Evolutionary conservation across 2,113 vertebrate genomes (phyloP).

Genomic region (Indri indri): DNA sequence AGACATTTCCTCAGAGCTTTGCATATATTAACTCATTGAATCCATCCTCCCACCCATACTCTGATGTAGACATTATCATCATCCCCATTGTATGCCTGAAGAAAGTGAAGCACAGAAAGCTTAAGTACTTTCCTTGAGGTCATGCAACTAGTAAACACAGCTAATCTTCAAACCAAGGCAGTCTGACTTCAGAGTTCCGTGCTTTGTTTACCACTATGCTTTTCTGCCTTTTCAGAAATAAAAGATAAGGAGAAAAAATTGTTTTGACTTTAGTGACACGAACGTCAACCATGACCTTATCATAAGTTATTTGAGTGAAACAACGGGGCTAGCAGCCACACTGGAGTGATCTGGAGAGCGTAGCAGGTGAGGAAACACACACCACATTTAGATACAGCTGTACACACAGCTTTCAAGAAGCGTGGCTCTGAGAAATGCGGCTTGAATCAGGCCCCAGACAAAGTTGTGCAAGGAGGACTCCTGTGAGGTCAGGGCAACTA

Average conservation of each 20-base stretch:
- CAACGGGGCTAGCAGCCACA: neutral
- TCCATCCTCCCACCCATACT: accelerated
- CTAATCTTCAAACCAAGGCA: neutral
- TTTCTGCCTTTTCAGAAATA: neutral
- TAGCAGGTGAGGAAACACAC: neutral
- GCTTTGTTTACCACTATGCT: neutral
- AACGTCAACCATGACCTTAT: neutral
- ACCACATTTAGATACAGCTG: neutral
- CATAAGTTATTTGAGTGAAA: neutral
- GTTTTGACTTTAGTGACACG: neutral
- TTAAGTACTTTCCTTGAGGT: neutral
- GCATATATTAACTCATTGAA: neutral
- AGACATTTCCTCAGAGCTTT: neutral
- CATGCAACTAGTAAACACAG: neutral
- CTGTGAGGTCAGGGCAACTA: neutral
- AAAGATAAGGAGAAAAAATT: neutral
- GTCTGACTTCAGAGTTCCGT: neutral
- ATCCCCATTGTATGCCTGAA: neutral
- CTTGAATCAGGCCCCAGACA: neutral
- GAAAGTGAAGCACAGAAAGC: neutral
- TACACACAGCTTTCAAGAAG: neutral
- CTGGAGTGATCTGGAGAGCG: neutral
- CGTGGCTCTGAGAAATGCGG: neutral
- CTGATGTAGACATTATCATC: neutral
- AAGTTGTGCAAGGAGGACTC: neutral